Percentiles rank a stretch among this genome's conserved stretches.
Evolutionary conservation across 2,888 invertebrate species (phyloP).

Genomic region (Congeria kusceri): DNA sequence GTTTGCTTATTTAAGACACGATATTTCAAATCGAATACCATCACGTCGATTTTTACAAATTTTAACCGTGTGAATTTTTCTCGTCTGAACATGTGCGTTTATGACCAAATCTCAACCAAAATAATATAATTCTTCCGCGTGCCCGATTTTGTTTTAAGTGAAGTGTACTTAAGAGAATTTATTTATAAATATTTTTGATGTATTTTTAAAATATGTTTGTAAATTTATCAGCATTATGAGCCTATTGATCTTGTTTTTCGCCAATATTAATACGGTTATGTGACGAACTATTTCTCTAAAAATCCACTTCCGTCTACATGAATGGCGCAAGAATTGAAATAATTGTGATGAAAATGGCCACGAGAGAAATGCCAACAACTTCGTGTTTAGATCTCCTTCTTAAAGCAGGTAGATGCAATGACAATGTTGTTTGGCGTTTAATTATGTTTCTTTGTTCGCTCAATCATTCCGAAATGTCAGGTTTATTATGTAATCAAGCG

Average conservation of each 20-base stretch:
- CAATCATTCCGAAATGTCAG: no score
- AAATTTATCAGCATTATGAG: no score
- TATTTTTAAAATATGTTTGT: no score
- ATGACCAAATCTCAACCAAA: slow-evolving; percentile 40
- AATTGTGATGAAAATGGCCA: slow-evolving; percentile 65
- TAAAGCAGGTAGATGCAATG: slow-evolving; percentile 74
- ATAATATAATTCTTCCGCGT: slow-evolving; percentile 52
- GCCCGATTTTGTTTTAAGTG: not conserved
- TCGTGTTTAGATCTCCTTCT: slow-evolving; percentile 76
- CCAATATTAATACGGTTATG: no score
- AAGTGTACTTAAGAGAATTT: no score
- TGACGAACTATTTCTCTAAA: slow-evolving; percentile 59
- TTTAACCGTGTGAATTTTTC: slow-evolving; percentile 43
- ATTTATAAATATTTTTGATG: no score
- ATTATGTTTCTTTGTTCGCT: not conserved
- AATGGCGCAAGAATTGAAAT: slow-evolving; percentile 70
- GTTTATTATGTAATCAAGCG: not conserved
- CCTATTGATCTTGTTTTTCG: no score
- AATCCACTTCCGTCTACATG: slow-evolving; percentile 69
- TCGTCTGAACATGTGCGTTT: slow-evolving; percentile 47
- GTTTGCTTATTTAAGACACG: no score
- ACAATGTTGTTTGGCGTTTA: not conserved
- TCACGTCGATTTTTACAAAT: not conserved
- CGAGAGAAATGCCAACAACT: slow-evolving; percentile 59
- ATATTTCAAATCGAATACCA: no score